Evolutionary conservation across 2,888 invertebrate genomes (phyloP).

Genomic region (Glyphotaelius pellucidus): DNA sequence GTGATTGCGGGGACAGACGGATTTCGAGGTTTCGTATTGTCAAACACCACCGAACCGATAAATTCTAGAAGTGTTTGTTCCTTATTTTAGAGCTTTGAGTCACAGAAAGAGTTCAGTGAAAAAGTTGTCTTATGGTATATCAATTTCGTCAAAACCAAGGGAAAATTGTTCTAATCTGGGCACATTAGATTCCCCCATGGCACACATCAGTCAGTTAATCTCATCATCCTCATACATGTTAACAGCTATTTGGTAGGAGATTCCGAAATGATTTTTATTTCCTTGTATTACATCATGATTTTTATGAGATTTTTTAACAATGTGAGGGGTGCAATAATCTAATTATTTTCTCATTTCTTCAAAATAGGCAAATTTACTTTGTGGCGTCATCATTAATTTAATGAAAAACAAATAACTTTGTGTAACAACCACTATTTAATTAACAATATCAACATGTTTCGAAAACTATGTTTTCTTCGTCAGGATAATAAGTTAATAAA

Average conservation of each 20-base stretch:
- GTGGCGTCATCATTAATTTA: too few relatives aligned
- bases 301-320: too few relatives aligned
- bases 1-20: conserved; percentile 39
- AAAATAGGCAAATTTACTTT: too few relatives aligned
- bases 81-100: neutral
- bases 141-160: neutral
- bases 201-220: neutral
- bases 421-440: too few relatives aligned
- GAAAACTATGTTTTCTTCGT: too few relatives aligned
- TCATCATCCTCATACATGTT: neutral
- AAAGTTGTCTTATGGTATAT: neutral
- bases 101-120: neutral
- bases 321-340: neutral
- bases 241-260: neutral
- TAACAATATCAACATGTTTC: too few relatives aligned
- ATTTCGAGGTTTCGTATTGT: conserved; percentile 26
- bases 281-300: neutral
- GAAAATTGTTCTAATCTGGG: neutral
- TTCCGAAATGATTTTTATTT: neutral
- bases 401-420: too few relatives aligned
- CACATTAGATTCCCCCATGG: neutral
- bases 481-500: too few relatives aligned
- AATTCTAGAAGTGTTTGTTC: neutral
- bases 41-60: neutral
- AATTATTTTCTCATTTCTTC: neutral